phyloP scores from a whole-genome alignment of 2,888 invertebrate species.

The Thymelicus acteon region DNA sequence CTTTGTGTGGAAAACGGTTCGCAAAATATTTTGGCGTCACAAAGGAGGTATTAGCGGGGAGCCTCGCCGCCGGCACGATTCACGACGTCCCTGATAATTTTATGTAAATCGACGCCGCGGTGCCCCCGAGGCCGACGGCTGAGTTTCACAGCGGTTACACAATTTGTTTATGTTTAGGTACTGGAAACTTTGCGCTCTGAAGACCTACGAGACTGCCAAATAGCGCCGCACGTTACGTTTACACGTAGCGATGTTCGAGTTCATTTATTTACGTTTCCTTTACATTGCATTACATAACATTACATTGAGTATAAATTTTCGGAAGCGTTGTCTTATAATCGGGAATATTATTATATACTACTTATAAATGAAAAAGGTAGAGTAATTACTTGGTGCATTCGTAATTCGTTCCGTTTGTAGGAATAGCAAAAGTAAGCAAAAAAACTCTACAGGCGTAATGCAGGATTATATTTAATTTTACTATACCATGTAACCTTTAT shows the following conservation, averaged over 20 bases:
- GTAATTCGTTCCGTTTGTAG: no score
- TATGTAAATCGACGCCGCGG: conserved; percentile 68
- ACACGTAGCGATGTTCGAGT: conserved; percentile 19
- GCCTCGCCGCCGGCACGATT: conserved; percentile 14
- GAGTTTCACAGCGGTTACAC: conserved; percentile 51
- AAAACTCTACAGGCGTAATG: no score
- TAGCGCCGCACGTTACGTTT: conserved; percentile 25
- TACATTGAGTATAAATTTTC: no score
- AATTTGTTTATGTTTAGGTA: conserved; percentile 68
- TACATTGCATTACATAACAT: background rate
- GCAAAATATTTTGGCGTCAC: conserved; percentile 82
- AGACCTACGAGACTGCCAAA: conserved; percentile 27
- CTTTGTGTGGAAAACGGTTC: conserved; percentile 83
- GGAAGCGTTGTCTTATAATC: background rate
- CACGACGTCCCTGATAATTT: conserved; percentile 53
- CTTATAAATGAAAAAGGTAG: no score
- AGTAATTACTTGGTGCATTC: no score
- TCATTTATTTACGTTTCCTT: conserved; percentile 19
- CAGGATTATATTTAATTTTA: no score
- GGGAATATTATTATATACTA: no score
- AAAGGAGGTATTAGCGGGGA: conserved; percentile 73
- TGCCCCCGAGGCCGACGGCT: conserved; percentile 48
- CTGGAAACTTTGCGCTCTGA: conserved; percentile 37
- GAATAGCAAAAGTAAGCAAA: no score
- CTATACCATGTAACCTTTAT: no score